Conservation (phyloP, 2,113 vertebrate species). For the Triplophysa tibetana region DNA sequence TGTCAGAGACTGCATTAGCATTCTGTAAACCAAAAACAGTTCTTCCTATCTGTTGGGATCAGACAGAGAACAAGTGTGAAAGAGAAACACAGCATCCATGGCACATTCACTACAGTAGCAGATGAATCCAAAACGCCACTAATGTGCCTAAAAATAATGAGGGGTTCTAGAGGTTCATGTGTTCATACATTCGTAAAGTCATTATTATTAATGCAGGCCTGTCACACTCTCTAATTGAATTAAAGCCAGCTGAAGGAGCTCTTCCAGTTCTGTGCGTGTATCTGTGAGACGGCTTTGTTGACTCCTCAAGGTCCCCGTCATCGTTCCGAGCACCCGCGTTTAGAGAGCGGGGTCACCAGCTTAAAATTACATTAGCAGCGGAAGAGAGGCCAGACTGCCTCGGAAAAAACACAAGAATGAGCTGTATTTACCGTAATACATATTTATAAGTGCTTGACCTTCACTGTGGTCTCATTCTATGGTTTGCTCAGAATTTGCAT, state of each 20-base stretch:
- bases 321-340: neutral
- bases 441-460: neutral
- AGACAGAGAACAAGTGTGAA: neutral
- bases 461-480: neutral
- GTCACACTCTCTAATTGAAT: constrained; percentile 35
- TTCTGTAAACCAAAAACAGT: neutral
- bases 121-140: constrained; percentile 8
- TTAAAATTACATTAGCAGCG: constrained; percentile 34
- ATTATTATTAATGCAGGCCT: constrained; percentile 38
- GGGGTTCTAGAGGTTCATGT: constrained; percentile 16
- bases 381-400: constrained; percentile 34
- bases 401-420: neutral
- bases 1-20: neutral
- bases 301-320: constrained; percentile 2
- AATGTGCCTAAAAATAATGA: constrained; percentile 43
- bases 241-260: constrained; percentile 26
- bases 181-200: neutral
- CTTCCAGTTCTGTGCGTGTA: neutral
- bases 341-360: constrained; percentile 24
- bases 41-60: too few species aligned
- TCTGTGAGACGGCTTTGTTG: constrained; percentile 31
- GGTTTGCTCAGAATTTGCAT: too few species aligned
- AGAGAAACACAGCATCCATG: neutral
- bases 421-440: constrained; percentile 5
- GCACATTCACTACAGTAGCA: constrained; percentile 5